Percentiles rank a stretch among this genome's conserved stretches.
phyloP scores from a whole-genome alignment of 1,140 invertebrate species.

The Muscidifurax raptorellus region DNA sequence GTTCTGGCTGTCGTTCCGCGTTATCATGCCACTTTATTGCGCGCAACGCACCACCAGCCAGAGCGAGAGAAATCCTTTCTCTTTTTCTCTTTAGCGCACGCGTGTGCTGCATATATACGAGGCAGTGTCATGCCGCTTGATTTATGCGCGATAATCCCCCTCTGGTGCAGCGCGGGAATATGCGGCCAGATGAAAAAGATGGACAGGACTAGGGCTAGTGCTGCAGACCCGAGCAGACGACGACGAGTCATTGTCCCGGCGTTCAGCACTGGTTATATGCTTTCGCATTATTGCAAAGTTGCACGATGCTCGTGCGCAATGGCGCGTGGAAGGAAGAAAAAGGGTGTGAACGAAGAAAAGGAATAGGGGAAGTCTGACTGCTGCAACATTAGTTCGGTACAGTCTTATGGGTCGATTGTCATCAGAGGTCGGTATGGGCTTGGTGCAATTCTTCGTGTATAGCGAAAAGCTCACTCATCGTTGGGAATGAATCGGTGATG shows the following conservation, averaged over 20 bases:
- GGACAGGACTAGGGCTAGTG: not conserved
- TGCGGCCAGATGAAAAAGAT: constrained; percentile 21
- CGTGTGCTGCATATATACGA: not conserved
- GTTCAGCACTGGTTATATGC: not conserved
- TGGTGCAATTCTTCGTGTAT: not conserved
- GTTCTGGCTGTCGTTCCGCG: constrained; percentile 60
- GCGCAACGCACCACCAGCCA: constrained; percentile 49
- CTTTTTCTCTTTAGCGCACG: not conserved
- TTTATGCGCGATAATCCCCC: constrained; percentile 59
- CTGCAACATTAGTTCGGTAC: too few species aligned
- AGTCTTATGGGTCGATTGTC: not conserved
- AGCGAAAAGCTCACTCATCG: not conserved
- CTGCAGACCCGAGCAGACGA: not conserved
- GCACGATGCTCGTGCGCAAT: not conserved
- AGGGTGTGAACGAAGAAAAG: not conserved
- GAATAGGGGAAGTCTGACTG: not conserved
- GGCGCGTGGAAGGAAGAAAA: not conserved
- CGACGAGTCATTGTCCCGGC: not conserved
- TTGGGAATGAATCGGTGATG: not conserved
- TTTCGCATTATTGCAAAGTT: not conserved
- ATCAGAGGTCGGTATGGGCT: not conserved
- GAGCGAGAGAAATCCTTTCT: not conserved
- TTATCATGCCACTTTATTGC: constrained; percentile 72
- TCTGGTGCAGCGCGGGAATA: constrained; percentile 24
- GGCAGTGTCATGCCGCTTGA: constrained; percentile 47